Percentiles rank a stretch among this genome's conserved stretches.
Evolutionary conservation across 2,113 vertebrate species (phyloP).

Genomic region (Prolemur simus): DNA sequence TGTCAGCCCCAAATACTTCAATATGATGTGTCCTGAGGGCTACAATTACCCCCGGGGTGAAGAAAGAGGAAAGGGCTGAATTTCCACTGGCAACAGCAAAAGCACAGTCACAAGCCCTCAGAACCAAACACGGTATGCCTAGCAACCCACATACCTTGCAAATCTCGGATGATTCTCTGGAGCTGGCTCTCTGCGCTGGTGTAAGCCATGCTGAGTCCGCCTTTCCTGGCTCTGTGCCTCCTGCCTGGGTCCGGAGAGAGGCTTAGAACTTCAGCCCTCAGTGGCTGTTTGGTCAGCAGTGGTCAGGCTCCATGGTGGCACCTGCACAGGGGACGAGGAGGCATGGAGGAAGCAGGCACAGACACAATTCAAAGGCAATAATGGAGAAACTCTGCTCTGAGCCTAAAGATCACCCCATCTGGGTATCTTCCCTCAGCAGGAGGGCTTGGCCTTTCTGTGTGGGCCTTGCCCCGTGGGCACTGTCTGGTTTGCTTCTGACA

Average conservation of each 20-base stretch:
- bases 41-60: background rate
- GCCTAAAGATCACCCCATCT: background rate
- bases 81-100: background rate
- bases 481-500: background rate
- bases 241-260: conserved; percentile 55
- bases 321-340: background rate
- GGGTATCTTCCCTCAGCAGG: background rate
- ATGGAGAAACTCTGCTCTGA: background rate
- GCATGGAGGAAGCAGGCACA: background rate
- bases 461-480: background rate
- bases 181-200: conserved; percentile 91
- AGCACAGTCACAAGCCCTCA: background rate
- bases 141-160: conserved; percentile 87
- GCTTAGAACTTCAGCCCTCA: background rate
- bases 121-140: background rate
- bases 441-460: background rate
- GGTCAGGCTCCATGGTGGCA: conserved; percentile 60
- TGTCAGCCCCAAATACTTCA: background rate
- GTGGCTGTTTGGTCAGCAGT: background rate
- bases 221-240: background rate
- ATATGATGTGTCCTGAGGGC: background rate
- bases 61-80: background rate
- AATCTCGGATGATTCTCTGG: conserved; percentile 94
- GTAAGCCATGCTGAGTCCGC: conserved; percentile 84
- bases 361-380: accelerated